Evolutionary conservation across 2,797 vertebrate species (phyloP).

Genomic region (Thalassophryne amazonica): DNA sequence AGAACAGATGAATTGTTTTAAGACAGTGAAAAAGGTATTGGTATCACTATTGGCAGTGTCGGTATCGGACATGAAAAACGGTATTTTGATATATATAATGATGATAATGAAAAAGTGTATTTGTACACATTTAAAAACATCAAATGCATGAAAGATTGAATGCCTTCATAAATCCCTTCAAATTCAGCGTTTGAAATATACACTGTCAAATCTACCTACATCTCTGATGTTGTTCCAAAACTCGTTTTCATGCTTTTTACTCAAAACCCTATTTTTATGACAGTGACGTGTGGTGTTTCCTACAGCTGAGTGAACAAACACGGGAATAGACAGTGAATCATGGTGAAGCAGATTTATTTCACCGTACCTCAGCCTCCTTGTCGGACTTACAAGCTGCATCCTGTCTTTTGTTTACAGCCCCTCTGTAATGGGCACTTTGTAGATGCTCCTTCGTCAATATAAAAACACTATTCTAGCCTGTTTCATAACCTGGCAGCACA

Average conservation of each 20-base stretch:
- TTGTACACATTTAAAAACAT: too few species aligned
- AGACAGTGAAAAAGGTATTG: too few species aligned
- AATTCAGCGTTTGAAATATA: too few species aligned
- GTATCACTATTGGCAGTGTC: too few species aligned
- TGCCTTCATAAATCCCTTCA: too few species aligned
- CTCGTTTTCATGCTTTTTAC: neutral
- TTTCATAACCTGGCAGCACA: slow-evolving; percentile 36
- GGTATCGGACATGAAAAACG: too few species aligned
- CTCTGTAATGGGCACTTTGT: slow-evolving; percentile 50
- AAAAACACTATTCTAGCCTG: slow-evolving; percentile 57
- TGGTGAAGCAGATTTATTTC: slow-evolving; percentile 30
- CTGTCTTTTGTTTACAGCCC: slow-evolving; percentile 57
- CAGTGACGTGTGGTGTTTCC: neutral
- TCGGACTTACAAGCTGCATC: slow-evolving; percentile 35
- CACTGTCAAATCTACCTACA: too few species aligned
- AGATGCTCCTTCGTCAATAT: slow-evolving; percentile 65
- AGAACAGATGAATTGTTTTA: too few species aligned
- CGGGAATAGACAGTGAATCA: neutral
- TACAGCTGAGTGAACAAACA: neutral
- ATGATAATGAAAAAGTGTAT: too few species aligned
- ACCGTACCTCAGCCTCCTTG: slow-evolving; percentile 3
- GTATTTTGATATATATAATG: too few species aligned
- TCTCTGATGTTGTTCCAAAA: neutral
- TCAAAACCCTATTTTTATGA: neutral
- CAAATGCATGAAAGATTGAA: too few species aligned